Conservation (phyloP, 2,888 invertebrate genomes). For the Alviniconcha strummeri region DNA sequence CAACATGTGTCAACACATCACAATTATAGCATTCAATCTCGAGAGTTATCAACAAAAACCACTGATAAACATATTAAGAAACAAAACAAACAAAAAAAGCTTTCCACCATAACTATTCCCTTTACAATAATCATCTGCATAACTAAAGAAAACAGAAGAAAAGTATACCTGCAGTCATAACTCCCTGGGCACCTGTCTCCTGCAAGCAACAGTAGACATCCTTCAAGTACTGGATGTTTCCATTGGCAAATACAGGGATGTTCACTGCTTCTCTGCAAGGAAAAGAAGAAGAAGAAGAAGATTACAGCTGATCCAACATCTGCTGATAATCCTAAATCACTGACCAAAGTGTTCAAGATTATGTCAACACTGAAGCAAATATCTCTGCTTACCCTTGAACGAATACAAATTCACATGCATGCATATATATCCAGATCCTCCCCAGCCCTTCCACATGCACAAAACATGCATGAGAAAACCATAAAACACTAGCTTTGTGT, state of each 20-base stretch:
- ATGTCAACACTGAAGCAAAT: not conserved
- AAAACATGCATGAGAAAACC: too few relatives aligned
- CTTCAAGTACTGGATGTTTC: slow-evolving; percentile 93
- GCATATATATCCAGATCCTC: too few relatives aligned
- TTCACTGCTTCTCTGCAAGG: slow-evolving; percentile 83
- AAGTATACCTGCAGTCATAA: slow-evolving; percentile 76
- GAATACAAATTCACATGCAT: not conserved
- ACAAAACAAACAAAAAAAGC: too few relatives aligned
- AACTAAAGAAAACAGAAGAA: too few relatives aligned
- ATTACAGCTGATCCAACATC: not conserved
- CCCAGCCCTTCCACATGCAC: too few relatives aligned
- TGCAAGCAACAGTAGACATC: slow-evolving; percentile 90
- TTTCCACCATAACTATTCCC: too few relatives aligned
- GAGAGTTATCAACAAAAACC: too few relatives aligned
- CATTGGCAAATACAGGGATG: slow-evolving; percentile 97
- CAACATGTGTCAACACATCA: too few relatives aligned
- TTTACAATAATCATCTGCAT: too few relatives aligned
- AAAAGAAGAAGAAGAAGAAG: not conserved
- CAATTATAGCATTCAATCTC: too few relatives aligned
- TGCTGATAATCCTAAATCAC: not conserved
- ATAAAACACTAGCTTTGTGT: too few relatives aligned
- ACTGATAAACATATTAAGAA: too few relatives aligned
- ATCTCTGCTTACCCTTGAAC: not conserved
- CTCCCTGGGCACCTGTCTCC: slow-evolving; percentile 86
- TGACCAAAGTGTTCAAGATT: not conserved